Base-by-base conservation (phyloP, 2,888 invertebrate genomes). In the Mystacides longicornis region DNA sequence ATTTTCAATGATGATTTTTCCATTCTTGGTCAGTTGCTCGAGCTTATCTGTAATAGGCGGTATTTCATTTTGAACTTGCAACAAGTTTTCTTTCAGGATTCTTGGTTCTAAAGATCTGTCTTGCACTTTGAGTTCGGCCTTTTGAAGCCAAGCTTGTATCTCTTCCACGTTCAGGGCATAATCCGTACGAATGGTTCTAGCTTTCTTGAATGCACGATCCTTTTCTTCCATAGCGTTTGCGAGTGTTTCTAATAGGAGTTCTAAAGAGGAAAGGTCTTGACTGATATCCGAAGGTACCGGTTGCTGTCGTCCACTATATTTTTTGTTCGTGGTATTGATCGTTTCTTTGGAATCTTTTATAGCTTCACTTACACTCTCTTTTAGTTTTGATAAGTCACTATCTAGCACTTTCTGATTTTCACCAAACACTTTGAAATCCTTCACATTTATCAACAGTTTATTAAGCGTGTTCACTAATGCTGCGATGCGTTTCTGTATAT, bases 161-260 rank as follows among this genome's bases (percentile, higher is more conserved):
- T 85, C 85, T 62, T 91, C 91, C 22, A 89, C 86, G 66, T 89
- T 91, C 22, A 78, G 74, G 48, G 85, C 72, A 71, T 92, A 93
- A 63, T 93, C 93, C 51, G 84, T 81, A 55, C 92, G 82, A 56
- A 88, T 81, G 16, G 89, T 89, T 65, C 86, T 83, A 21, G 93
- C 93, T 61, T 91, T 85, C 70, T 91, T 90, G 74, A 89, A 87
- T 70, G 92, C 91, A 68, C 89, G 81, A 67, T 87, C 86, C 71
- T 91, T 91, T 67, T 90, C 89, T 67, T 92, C 93, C 88, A 93
- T 89, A 50, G 83, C 82, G 65, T 85, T 85, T 52, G 82, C 80
- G 54, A 90, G 78, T 60, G 86, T 83, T 71, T 94, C 93, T 49
- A 87, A 82, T 54, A 88, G 78, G 63, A 93, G 73, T 72, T 93